Evolutionary conservation across 2,888 invertebrate genomes (phyloP), one percentile per base, ranked within the genome.

Genomic region (Morpho achilles): DNA sequence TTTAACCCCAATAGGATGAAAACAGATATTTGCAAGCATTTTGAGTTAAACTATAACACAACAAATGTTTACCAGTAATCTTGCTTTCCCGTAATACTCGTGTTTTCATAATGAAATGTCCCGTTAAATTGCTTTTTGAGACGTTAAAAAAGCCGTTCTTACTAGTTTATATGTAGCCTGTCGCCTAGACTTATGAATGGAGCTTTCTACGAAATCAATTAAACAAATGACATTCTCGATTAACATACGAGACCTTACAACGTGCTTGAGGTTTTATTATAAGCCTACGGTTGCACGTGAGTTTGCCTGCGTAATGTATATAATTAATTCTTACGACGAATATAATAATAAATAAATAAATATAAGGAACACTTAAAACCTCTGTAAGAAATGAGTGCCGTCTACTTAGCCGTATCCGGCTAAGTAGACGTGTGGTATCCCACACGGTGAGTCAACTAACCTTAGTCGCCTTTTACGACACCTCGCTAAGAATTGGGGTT

Each of bases 1-100:
- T 82, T 78, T 83, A 80, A 70, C 80, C 77, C 71, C 79, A 76
- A 79, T 79, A 68, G 79, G 79, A 80, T 76, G 81, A 84, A 85
- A 84, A 76, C 74, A 57, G 64, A 63, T 71, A 73, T 73, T 74
- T 74, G 74, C 71, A 73, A 74, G 71, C 73, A 53, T 59, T 66
- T 69, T 70, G 74, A 74, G 74, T 62, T 71, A 72, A 72, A 62
- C 64, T 63, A 67, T 69, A 61, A 71, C 16, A 16, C 16, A 16
- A 46, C 41, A n/a, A 32, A 6, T 10, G 40, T 45, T 53, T 53
- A 45, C 46, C n/a, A 46, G 46, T 16, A 47, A 22, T 32, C n/a
- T 46, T 7, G 41, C 40, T 46, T 53, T 46, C 45, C 40, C 41
- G 46, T 41, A 6, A 22, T 32, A 46, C 46, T 41, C 40, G 53